Evolutionary conservation across 2,888 invertebrate genomes (phyloP).

Genomic region (Ptychoptera contaminata): DNA sequence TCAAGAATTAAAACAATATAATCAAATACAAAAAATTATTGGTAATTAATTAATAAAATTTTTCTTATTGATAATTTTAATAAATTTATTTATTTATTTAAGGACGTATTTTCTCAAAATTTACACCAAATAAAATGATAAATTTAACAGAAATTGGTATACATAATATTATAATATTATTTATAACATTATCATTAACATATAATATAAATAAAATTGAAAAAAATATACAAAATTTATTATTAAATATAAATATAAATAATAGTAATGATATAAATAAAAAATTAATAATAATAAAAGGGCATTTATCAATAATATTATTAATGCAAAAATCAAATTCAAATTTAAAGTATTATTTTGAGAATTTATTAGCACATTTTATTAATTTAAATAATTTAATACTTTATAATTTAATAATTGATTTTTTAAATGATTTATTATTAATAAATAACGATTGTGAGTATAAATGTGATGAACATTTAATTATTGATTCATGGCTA

Average conservation of each 20-base stretch:
- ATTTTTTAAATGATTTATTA: no score
- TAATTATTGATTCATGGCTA: conserved; percentile 21
- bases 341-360: no score
- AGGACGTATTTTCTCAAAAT: conserved; percentile 42
- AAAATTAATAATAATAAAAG: no score
- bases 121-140: conserved; percentile 37
- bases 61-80: conserved; percentile 37
- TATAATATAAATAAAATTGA: conserved; percentile 19
- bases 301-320: no score
- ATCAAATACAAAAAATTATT: conserved; percentile 31
- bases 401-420: no score
- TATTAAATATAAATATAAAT: no score
- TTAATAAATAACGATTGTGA: no score
- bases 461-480: no score
- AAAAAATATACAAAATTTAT: neutral
- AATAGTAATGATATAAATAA: no score
- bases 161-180: conserved; percentile 35
- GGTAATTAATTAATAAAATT: conserved; percentile 43
- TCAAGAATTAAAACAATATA: conserved; percentile 10
- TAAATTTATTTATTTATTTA: conserved; percentile 35
- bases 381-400: no score
- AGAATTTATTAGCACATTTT: no score
- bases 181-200: conserved; percentile 22
- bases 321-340: no score
- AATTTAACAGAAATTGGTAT: conserved; percentile 38